Evolutionary conservation across 2,797 vertebrate species (phyloP).

Genomic region (Hydrophis major): DNA sequence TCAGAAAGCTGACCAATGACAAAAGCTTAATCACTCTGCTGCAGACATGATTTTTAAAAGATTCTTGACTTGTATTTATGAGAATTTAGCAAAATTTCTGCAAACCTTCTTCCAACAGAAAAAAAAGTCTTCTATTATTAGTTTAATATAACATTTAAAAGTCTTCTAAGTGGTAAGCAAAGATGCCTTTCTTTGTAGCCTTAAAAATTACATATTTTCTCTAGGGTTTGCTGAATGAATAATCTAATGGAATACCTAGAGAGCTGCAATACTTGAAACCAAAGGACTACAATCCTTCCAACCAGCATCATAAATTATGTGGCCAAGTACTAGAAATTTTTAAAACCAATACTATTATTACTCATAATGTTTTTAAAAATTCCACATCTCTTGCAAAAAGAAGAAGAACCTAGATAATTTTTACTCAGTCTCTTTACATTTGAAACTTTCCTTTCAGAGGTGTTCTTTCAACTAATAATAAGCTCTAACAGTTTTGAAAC

Average conservation of each 20-base stretch:
- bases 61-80: conserved; percentile 45
- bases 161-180: conserved; percentile 47
- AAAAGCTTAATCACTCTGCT: conserved; percentile 35
- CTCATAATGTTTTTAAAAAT: not conserved
- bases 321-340: not conserved
- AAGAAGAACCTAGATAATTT: not conserved
- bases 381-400: not conserved
- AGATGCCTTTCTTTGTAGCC: conserved; percentile 6
- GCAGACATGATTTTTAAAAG: conserved; percentile 30
- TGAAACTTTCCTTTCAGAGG: too few species aligned
- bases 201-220: not conserved
- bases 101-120: conserved; percentile 41
- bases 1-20: conserved; percentile 43
- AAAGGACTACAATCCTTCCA: not conserved
- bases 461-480: too few species aligned
- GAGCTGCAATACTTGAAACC: not conserved
- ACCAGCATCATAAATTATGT: not conserved
- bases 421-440: not conserved
- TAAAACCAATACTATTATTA: not conserved
- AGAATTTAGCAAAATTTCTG: conserved; percentile 46
- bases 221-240: not conserved
- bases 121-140: conserved; percentile 41
- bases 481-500: not conserved
- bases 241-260: not conserved
- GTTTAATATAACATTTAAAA: conserved; percentile 37